These are phyloP conservation scores for Anagrus nilaparvatae DNA, from an alignment of 1,140 invertebrate genomes.

Conservation along the genomic window DNA sequence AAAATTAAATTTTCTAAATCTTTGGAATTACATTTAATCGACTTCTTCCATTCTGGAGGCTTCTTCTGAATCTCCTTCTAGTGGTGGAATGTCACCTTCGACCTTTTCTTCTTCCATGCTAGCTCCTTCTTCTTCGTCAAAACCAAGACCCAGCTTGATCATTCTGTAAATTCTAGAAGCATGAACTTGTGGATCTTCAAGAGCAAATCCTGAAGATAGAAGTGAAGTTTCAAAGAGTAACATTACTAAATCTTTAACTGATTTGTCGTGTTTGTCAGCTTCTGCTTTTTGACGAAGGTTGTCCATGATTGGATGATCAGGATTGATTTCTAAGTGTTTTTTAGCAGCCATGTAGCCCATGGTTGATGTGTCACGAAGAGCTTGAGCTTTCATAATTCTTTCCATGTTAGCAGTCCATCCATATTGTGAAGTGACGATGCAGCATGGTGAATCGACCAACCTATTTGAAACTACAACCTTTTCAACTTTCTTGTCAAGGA, in stretches of 20 bases:
- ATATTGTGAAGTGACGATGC: conserved; percentile 97
- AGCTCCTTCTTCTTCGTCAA: conserved; percentile 78
- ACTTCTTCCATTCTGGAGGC: conserved; percentile 98
- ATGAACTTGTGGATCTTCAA: conserved; percentile 83
- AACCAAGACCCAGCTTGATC: conserved; percentile 94
- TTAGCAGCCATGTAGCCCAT: conserved; percentile 99
- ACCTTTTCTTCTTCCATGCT: conserved; percentile 53
- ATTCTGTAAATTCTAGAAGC: conserved; percentile 80
- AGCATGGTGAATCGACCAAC: conserved; percentile 93
- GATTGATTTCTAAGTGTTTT: conserved; percentile 97
- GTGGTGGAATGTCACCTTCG: conserved; percentile 51
- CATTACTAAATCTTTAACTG: conserved; percentile 89
- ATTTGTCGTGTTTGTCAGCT: conserved; percentile 95
- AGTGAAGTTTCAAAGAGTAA: conserved; percentile 85
- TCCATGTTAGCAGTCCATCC: conserved; percentile 99
- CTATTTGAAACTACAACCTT: conserved; percentile 93
- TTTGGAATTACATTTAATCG: conserved; percentile 60
- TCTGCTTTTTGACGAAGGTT: conserved; percentile 83
- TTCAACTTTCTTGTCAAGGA: conserved; percentile 96
- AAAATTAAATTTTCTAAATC: conserved; percentile 4
- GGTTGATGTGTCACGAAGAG: conserved; percentile 85
- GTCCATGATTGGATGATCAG: conserved; percentile 92
- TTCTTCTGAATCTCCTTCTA: conserved; percentile 83
- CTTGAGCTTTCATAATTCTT: conserved; percentile 98
- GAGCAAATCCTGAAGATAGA: conserved; percentile 80